phyloP scores from a whole-genome alignment of 2,888 invertebrate species.

The Pristionchus japonicus region DNA sequence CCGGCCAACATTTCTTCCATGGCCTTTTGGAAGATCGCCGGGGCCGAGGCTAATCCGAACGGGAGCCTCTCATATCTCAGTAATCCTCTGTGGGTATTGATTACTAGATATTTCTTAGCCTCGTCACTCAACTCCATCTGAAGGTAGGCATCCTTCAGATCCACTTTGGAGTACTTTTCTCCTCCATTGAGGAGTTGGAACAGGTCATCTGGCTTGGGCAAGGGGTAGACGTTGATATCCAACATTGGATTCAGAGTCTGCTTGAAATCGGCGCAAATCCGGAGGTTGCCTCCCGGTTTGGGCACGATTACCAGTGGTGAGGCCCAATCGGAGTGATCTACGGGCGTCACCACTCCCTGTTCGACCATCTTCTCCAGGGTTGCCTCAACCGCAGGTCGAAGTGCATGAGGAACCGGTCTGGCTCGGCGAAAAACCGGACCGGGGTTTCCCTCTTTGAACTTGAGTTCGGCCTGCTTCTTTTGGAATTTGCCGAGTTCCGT shows the following conservation, averaged over 20 bases:
- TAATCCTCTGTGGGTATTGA: conserved; percentile 62
- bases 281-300: conserved; percentile 47
- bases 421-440: conserved; percentile 28
- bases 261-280: conserved; percentile 51
- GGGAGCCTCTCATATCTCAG: conserved; percentile 58
- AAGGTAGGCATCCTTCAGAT: conserved; percentile 57
- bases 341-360: conserved; percentile 30
- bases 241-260: conserved; percentile 48
- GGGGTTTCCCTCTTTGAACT: conserved; percentile 40
- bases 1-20: conserved; percentile 61
- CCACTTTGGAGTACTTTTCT: conserved; percentile 49
- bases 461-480: neutral
- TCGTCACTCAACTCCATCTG: conserved; percentile 58
- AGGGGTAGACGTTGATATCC: conserved; percentile 49
- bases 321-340: conserved; percentile 50
- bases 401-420: conserved; percentile 29
- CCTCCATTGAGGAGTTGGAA: conserved; percentile 50
- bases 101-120: conserved; percentile 46
- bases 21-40: conserved; percentile 59
- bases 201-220: conserved; percentile 49
- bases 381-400: conserved; percentile 12
- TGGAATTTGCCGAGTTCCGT: conserved; percentile 3
- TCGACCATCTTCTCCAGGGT: conserved; percentile 35
- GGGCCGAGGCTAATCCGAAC: conserved; percentile 63
- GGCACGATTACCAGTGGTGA: conserved; percentile 52